Conservation (phyloP, 2,113 vertebrate genomes). For the Limanda limanda region DNA sequence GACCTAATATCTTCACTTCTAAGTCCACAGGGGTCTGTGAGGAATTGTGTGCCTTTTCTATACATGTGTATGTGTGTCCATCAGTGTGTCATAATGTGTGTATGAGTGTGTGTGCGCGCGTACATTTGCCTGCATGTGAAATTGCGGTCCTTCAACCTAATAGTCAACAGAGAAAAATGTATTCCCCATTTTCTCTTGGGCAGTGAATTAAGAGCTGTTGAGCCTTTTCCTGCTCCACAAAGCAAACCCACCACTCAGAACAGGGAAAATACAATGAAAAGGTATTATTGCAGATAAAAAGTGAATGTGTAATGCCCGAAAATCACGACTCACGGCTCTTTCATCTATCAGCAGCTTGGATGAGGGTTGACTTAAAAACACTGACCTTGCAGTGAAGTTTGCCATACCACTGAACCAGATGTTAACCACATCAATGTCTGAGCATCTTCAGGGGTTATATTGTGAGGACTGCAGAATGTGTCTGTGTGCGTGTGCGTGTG, state of each 20-base stretch:
- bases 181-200: slow-evolving; percentile 35
- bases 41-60: slow-evolving; percentile 19
- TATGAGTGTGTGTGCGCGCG: not conserved
- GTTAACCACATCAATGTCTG: slow-evolving; percentile 12
- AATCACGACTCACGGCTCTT: not conserved
- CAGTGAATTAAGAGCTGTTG: slow-evolving; percentile 43
- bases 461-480: too few relatives aligned
- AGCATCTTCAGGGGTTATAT: not conserved
- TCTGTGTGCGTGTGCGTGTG: too few relatives aligned
- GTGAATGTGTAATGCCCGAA: slow-evolving; percentile 21
- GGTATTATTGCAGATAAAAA: slow-evolving; percentile 17
- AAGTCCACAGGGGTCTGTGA: slow-evolving; percentile 26
- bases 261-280: slow-evolving; percentile 7
- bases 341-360: slow-evolving; percentile 9
- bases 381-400: not conserved
- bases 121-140: slow-evolving; percentile 46
- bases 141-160: slow-evolving; percentile 40
- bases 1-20: slow-evolving; percentile 36
- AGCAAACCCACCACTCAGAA: slow-evolving; percentile 8
- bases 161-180: slow-evolving; percentile 45
- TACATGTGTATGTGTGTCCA: not conserved
- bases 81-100: not conserved
- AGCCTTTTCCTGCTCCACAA: slow-evolving; percentile 31
- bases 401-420: slow-evolving; percentile 14
- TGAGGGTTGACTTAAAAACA: slow-evolving; percentile 11